These are phyloP conservation scores for Dufourea novaeangliae DNA, from an alignment of 1,140 invertebrate genomes.

Conservation along the genomic window DNA sequence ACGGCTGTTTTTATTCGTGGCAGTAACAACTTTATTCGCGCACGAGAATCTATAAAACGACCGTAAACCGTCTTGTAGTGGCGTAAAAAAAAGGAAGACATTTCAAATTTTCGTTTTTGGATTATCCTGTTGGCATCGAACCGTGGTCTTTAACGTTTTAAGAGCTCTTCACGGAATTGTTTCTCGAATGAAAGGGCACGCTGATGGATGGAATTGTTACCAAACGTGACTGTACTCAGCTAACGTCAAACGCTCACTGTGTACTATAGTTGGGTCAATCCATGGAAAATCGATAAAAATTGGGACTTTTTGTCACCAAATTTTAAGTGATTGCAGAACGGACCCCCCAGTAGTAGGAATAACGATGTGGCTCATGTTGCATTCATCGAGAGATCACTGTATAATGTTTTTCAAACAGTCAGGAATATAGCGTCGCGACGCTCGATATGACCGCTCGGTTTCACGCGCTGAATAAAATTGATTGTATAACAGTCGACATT, in stretches of 20 bases:
- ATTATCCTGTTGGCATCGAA: not conserved
- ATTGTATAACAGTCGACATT: slow-evolving; percentile 27
- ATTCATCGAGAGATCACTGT: too few relatives aligned
- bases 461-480: slow-evolving; percentile 35
- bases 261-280: too few relatives aligned
- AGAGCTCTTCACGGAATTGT: not conserved
- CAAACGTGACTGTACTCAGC: too few relatives aligned
- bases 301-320: too few relatives aligned
- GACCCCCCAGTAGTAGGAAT: too few relatives aligned
- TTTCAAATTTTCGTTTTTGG: slow-evolving; percentile 7
- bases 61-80: slow-evolving; percentile 14
- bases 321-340: too few relatives aligned
- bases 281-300: too few relatives aligned
- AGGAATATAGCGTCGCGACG: not conserved
- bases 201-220: not conserved
- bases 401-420: not conserved
- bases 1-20: slow-evolving; percentile 17
- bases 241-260: too few relatives aligned
- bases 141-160: not conserved
- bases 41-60: slow-evolving; percentile 21
- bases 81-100: not conserved
- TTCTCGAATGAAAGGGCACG: not conserved
- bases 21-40: slow-evolving; percentile 32
- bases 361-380: too few relatives aligned
- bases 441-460: slow-evolving; percentile 19